Conservation (phyloP, 2,888 invertebrate genomes). For the Electrophaes corylata region DNA sequence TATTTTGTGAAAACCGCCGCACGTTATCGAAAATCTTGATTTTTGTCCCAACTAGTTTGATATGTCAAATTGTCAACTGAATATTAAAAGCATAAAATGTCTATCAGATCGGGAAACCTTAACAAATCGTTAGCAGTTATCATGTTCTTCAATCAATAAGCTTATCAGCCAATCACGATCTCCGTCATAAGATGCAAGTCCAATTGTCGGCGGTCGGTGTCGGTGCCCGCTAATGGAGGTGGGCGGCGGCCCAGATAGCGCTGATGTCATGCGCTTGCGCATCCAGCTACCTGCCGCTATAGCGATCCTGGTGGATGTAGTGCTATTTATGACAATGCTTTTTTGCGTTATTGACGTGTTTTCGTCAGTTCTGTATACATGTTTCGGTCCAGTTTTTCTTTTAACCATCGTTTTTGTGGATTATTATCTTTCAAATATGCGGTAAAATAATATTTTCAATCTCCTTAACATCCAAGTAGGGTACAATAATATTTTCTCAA, state of each 20-base stretch:
- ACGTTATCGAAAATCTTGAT: background rate
- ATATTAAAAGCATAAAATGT: constrained; percentile 7
- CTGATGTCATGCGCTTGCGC: constrained; percentile 62
- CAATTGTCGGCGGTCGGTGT: constrained; percentile 50
- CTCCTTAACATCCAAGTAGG: too few species aligned
- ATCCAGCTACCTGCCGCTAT: constrained; percentile 34
- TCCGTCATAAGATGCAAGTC: constrained; percentile 30
- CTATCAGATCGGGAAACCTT: constrained; percentile 20
- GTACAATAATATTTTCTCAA: too few species aligned
- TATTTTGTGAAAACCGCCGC: background rate
- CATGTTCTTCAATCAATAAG: constrained; percentile 20
- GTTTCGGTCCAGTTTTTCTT: too few species aligned
- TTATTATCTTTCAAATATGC: too few species aligned
- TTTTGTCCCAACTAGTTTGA: background rate
- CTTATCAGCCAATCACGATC: constrained; percentile 24
- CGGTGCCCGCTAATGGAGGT: constrained; percentile 63
- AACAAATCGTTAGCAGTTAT: constrained; percentile 22
- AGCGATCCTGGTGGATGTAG: constrained; percentile 28
- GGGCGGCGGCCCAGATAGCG: constrained; percentile 67
- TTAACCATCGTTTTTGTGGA: too few species aligned
- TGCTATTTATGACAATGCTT: background rate
- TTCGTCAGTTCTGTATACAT: background rate
- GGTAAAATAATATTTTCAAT: too few species aligned
- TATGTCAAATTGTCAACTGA: constrained; percentile 14
- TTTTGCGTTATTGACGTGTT: constrained; percentile 10